Conservation (phyloP, 2,888 invertebrate species). For the Caenorhabditis sulstoni region DNA sequence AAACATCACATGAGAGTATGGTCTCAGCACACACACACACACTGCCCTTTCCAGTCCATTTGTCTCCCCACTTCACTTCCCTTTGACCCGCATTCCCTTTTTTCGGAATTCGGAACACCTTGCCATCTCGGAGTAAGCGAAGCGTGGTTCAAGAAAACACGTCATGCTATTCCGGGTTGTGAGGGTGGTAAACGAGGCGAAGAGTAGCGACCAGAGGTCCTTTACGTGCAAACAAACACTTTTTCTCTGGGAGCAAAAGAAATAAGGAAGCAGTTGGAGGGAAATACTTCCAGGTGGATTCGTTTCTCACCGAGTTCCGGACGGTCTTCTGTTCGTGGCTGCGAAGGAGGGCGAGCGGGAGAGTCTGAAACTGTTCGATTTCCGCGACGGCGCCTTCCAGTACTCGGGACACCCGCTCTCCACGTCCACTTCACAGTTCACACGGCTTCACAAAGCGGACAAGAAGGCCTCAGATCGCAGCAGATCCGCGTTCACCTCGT, state of each 20-base stretch:
- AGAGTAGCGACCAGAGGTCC: neutral
- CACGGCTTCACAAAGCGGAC: slow-evolving; percentile 62
- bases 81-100: slow-evolving; percentile 13
- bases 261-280: neutral
- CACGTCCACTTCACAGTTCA: slow-evolving; percentile 61
- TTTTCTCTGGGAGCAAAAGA: neutral
- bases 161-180: slow-evolving; percentile 27
- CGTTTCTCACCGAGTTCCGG: slow-evolving; percentile 70
- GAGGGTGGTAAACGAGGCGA: slow-evolving; percentile 37
- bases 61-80: slow-evolving; percentile 5
- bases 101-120: neutral
- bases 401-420: slow-evolving; percentile 69
- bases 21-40: no score
- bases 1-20: no score
- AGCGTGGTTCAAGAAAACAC: slow-evolving; percentile 16
- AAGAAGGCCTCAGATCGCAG: slow-evolving; percentile 66
- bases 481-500: slow-evolving; percentile 65
- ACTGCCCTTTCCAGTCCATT: slow-evolving; percentile 19
- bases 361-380: slow-evolving; percentile 71
- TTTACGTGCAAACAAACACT: slow-evolving; percentile 8
- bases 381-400: slow-evolving; percentile 69
- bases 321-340: slow-evolving; percentile 73
- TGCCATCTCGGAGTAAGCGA: neutral
- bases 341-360: slow-evolving; percentile 76
- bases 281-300: slow-evolving; percentile 54